Evolutionary conservation across 2,797 vertebrate genomes (phyloP).

Genomic region (Rhyacichthys aspro): DNA sequence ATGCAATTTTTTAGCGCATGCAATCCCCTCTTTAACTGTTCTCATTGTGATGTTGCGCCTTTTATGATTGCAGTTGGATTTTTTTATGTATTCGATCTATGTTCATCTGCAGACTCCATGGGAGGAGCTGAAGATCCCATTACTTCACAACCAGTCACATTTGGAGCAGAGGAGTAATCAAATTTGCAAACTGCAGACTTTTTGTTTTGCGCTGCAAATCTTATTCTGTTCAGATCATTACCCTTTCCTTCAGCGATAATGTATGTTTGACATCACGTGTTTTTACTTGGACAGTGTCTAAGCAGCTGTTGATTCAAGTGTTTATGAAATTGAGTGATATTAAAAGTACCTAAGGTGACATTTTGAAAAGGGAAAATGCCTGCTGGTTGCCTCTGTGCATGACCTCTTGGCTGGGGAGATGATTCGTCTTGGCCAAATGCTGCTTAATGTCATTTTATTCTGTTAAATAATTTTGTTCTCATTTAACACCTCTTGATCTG

Average conservation of each 20-base stretch:
- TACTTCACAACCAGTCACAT: slow-evolving; percentile 11
- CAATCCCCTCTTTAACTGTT: slow-evolving; percentile 44
- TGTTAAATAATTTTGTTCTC: slow-evolving; percentile 46
- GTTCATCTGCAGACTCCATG: too few relatives aligned
- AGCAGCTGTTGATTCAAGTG: slow-evolving; percentile 57
- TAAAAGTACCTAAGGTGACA: slow-evolving; percentile 56
- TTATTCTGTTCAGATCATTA: slow-evolving; percentile 34
- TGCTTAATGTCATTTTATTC: slow-evolving; percentile 76
- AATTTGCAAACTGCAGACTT: slow-evolving; percentile 16
- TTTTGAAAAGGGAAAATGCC: slow-evolving; percentile 77
- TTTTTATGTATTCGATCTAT: slow-evolving; percentile 27
- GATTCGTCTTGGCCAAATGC: slow-evolving; percentile 67
- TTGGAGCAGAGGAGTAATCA: slow-evolving; percentile 25
- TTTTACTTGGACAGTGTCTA: slow-evolving; percentile 33
- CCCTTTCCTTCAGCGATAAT: slow-evolving; percentile 37
- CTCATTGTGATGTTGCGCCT: slow-evolving; percentile 23
- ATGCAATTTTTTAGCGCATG: slow-evolving; percentile 57
- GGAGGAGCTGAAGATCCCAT: too few relatives aligned
- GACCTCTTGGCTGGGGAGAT: slow-evolving; percentile 69
- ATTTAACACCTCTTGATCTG: slow-evolving; percentile 41
- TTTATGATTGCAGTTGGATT: slow-evolving; percentile 29
- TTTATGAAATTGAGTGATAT: slow-evolving; percentile 59
- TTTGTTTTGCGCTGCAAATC: slow-evolving; percentile 59
- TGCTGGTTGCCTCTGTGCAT: slow-evolving; percentile 81
- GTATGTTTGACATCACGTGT: slow-evolving; percentile 35